phyloP scores from a whole-genome alignment of 1,140 invertebrate genomes.

The Ceratoteleas bidentatus region DNA sequence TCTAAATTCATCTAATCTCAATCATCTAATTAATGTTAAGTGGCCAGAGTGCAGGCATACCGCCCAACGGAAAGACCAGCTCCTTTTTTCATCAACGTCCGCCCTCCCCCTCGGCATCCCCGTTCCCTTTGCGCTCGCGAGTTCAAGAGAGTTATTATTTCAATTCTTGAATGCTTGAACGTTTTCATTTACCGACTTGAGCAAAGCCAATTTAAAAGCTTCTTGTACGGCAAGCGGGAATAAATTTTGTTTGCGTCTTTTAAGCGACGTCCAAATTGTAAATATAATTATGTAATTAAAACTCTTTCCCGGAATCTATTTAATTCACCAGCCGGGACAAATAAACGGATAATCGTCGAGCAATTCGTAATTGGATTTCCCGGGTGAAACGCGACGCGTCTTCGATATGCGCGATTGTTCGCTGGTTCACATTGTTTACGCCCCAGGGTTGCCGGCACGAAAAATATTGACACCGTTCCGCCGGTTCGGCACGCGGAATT shows the following conservation, averaged over 20 bases:
- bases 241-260: slow-evolving; percentile 41
- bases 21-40: slow-evolving; percentile 40
- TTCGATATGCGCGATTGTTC: slow-evolving; percentile 25
- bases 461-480: slow-evolving; percentile 41
- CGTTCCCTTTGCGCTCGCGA: slow-evolving; percentile 17
- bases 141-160: slow-evolving; percentile 42
- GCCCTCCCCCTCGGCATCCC: background rate
- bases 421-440: slow-evolving; percentile 23
- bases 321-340: slow-evolving; percentile 26
- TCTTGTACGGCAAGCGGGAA: slow-evolving; percentile 22
- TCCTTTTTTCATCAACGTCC: slow-evolving; percentile 1
- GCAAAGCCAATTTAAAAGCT: slow-evolving; percentile 43
- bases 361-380: slow-evolving; percentile 25
- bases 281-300: slow-evolving; percentile 53
- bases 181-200: slow-evolving; percentile 29
- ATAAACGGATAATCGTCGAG: slow-evolving; percentile 35
- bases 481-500: slow-evolving; percentile 25
- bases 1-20: slow-evolving; percentile 26
- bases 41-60: slow-evolving; percentile 10
- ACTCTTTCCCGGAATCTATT: slow-evolving; percentile 33
- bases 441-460: slow-evolving; percentile 15
- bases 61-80: background rate
- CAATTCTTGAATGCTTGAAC: slow-evolving; percentile 40
- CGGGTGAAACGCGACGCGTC: slow-evolving; percentile 16
- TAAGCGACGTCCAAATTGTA: slow-evolving; percentile 25